Conservation (phyloP, 2,113 vertebrate species). For the Scartelaos histophorus region DNA sequence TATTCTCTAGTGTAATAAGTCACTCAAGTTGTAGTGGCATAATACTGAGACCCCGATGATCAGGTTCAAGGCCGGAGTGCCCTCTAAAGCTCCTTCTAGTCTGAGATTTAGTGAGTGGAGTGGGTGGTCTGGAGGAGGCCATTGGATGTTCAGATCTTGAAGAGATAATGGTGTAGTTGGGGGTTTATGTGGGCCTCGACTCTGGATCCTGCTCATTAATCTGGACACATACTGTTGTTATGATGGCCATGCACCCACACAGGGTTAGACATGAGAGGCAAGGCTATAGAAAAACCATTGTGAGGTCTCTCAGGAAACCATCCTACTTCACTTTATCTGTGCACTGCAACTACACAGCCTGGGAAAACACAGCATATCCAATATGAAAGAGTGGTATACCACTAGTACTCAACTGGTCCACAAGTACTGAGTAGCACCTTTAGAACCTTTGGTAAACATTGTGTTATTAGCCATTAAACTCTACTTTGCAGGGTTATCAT, state of each 20-base stretch:
- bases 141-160: slow-evolving; percentile 23
- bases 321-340: slow-evolving; percentile 19
- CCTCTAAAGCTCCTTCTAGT: slow-evolving; percentile 31
- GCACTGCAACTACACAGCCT: slow-evolving; percentile 15
- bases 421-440: too few relatives aligned
- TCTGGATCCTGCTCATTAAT: slow-evolving; percentile 51
- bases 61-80: slow-evolving; percentile 37
- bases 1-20: background rate
- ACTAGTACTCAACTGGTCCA: too few relatives aligned
- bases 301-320: slow-evolving; percentile 27
- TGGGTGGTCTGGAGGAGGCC: slow-evolving; percentile 17
- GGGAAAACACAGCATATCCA: background rate
- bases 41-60: slow-evolving; percentile 10
- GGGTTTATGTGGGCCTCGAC: slow-evolving; percentile 16
- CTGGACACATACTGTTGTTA: slow-evolving; percentile 47
- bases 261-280: slow-evolving; percentile 40
- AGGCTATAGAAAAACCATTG: slow-evolving; percentile 31
- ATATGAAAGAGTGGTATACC: too few relatives aligned
- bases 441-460: background rate
- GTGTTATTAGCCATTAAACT: too few relatives aligned
- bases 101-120: slow-evolving; percentile 6
- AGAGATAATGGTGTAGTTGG: slow-evolving; percentile 30
- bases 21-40: background rate
- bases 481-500: too few relatives aligned
- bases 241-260: slow-evolving; percentile 46